phyloP scores from a whole-genome alignment of 2,113 vertebrate species.

The Morone saxatilis region DNA sequence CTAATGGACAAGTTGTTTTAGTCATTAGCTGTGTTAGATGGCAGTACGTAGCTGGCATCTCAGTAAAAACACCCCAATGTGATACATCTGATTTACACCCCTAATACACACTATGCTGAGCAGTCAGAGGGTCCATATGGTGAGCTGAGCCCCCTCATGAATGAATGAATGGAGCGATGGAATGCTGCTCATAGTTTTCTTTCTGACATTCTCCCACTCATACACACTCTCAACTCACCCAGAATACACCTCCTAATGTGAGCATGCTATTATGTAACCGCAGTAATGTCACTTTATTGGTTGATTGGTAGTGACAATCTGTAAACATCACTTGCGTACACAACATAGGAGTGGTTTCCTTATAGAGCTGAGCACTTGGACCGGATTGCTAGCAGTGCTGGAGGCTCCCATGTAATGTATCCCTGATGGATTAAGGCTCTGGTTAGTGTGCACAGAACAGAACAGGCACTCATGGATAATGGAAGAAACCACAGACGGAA shows the following conservation, averaged over 20 bases:
- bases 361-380: constrained; percentile 58
- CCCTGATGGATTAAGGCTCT: constrained; percentile 73
- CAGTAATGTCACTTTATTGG: constrained; percentile 39
- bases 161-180: constrained; percentile 66
- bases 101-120: constrained; percentile 19
- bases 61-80: no score
- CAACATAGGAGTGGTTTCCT: constrained; percentile 46
- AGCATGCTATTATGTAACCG: constrained; percentile 39
- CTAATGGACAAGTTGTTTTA: neutral
- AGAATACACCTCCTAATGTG: constrained; percentile 6
- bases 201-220: constrained; percentile 43
- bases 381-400: constrained; percentile 49
- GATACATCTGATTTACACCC: constrained; percentile 8
- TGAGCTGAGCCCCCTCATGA: constrained; percentile 51
- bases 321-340: constrained; percentile 67
- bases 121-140: constrained; percentile 64
- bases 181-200: constrained; percentile 68
- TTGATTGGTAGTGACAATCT: constrained; percentile 59
- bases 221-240: constrained; percentile 10
- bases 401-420: constrained; percentile 72
- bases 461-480: constrained; percentile 72
- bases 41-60: no score
- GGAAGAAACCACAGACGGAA: constrained; percentile 71
- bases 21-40: no score
- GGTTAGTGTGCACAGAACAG: constrained; percentile 73